Base-by-base conservation (phyloP, 2,113 vertebrate species). In the Nannobrachium achirus region DNA sequence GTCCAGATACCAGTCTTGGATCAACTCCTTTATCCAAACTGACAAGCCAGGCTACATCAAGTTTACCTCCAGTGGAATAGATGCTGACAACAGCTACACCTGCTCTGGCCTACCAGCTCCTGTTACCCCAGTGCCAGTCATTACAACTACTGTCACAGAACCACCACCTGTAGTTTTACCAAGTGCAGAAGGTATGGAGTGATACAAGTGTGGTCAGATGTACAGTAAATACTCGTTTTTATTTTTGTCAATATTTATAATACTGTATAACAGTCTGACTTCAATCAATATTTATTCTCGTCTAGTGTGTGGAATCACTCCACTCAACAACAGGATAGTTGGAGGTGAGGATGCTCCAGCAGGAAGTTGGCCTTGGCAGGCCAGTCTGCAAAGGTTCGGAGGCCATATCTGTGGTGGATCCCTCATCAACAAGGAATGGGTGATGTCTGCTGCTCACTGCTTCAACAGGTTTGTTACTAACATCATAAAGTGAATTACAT, bases 381-480 rank as follows among this genome's bases (percentile, higher is more conserved):
- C 63, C 53, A 91, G 91, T 74, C 59, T 92, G 19, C 63, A 75
- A 0, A 63, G n/a, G 0, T 85, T 89, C 67, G 69, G 56, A 0
- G 0, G 1, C 2, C 93, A 93, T 7, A 0, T 92, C 0, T 95
- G 94, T 56, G 94, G 93, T 0, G 94, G 94, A 55, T 88, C 88
- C 10, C 15, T 95, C 55, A 83, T 95, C 20, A 71, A 49, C 10
- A 20, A 75, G 2, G 71, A 52, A 0, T 91, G 91, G 66, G 85
- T 95, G 6, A 67, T 94, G 10, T 93, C 89, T 1, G 93, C 94
- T 1, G 93, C 89, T 8, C 94, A 94, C 81, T 95, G 94, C 79
- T 70, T 76, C 15, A 67, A 70, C 69, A 60, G 64, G 90, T 89
- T 49, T 78, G 88, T 7, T 40, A 38, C 41, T 25, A 25, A 25